A percentile compares a stretch with the other conserved stretches of the same genome.
phyloP scores from a whole-genome alignment of 2,888 invertebrate genomes.

The Dorcus parallelipipedus region DNA sequence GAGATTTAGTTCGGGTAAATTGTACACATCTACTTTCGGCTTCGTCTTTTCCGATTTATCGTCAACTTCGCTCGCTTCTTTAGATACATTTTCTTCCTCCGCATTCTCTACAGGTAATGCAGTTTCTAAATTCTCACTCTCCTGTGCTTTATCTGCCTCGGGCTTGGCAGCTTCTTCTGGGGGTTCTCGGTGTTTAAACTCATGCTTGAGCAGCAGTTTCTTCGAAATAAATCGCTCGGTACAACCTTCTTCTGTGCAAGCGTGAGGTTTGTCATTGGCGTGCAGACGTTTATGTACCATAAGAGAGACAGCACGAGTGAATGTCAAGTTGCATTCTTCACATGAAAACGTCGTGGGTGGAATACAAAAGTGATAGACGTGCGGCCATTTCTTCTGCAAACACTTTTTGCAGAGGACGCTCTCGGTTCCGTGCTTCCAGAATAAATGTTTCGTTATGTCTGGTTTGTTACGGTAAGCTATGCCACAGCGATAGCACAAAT shows the following conservation, averaged over 20 bases:
- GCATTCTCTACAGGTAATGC: constrained; percentile 36
- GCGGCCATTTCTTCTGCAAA: constrained; percentile 87
- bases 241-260: constrained; percentile 69
- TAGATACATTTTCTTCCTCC: constrained; percentile 41
- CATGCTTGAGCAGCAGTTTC: constrained; percentile 72
- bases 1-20: constrained; percentile 77
- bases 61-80: constrained; percentile 40
- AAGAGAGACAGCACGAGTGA: constrained; percentile 72
- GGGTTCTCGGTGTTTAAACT: constrained; percentile 57
- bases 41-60: constrained; percentile 37
- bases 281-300: constrained; percentile 84
- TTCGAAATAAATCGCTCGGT: constrained; percentile 77
- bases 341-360: constrained; percentile 76
- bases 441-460: constrained; percentile 84
- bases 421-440: constrained; percentile 91
- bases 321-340: constrained; percentile 75
- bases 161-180: constrained; percentile 30
- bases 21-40: constrained; percentile 60
- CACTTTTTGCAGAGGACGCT: constrained; percentile 82
- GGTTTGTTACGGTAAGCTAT: constrained; percentile 85
- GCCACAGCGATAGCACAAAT: constrained; percentile 83
- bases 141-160: constrained; percentile 26
- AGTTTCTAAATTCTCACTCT: constrained; percentile 32
- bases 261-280: constrained; percentile 62
- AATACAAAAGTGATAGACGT: constrained; percentile 86